A percentile compares a stretch with the other conserved stretches of the same genome.
These are phyloP conservation scores for Helicoverpa assulta DNA, from an alignment of 2,888 invertebrate species.

Conservation along the genomic window DNA sequence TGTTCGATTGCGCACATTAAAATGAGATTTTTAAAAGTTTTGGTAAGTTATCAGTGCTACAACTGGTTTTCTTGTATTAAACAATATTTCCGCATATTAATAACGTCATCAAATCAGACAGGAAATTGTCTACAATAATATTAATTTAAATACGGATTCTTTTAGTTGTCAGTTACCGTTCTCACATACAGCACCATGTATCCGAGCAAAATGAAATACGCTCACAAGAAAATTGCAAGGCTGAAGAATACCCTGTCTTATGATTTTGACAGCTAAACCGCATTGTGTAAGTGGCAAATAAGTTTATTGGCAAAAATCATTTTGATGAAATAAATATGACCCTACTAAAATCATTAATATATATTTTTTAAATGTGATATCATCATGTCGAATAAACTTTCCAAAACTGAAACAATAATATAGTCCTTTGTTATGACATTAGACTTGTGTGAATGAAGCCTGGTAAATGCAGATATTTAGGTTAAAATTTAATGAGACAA, in stretches of 20 bases:
- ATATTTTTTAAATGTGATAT: too few species aligned
- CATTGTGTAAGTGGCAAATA: not conserved
- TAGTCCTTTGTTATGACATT: not conserved
- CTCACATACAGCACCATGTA: conserved; percentile 23
- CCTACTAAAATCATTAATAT: too few species aligned
- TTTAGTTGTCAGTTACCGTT: not conserved
- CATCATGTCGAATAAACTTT: too few species aligned
- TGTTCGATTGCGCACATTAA: not conserved
- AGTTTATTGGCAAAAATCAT: too few species aligned
- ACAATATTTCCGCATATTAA: not conserved
- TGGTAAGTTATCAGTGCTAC: not conserved
- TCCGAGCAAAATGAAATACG: conserved; percentile 40
- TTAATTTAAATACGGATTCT: too few species aligned
- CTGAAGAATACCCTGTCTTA: conserved; percentile 50
- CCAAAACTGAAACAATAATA: too few species aligned
- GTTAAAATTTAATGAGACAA: not conserved
- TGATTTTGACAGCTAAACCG: not conserved
- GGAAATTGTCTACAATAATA: not conserved
- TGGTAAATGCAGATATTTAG: too few species aligned
- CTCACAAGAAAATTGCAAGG: conserved; percentile 42
- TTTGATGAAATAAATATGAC: too few species aligned
- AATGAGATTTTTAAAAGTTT: not conserved
- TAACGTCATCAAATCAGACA: not conserved
- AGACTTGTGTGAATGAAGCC: not conserved
- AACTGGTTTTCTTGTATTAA: too few species aligned